Conservation (phyloP, 2,797 vertebrate genomes). For the Eutrigla gurnardus region DNA sequence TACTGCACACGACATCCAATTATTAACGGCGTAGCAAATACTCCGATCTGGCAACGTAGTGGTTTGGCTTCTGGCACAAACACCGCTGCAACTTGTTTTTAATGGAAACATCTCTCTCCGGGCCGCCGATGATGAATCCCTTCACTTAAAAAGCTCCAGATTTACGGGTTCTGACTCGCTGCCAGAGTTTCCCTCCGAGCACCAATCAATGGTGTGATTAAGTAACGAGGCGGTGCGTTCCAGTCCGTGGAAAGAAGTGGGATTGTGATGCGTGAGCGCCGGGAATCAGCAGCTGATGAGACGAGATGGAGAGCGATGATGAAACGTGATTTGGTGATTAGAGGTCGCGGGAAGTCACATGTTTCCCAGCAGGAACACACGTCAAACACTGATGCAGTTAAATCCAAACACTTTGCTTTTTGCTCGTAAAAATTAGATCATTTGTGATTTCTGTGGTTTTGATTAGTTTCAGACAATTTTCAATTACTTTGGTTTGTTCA, state of each 20-base stretch:
- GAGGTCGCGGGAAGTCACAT: neutral
- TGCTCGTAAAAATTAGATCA: neutral
- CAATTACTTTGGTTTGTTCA: neutral
- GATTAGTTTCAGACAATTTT: slow-evolving; percentile 7
- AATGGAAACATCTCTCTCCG: slow-evolving; percentile 2
- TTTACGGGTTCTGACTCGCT: neutral
- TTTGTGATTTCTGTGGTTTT: neutral
- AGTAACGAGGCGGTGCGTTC: neutral
- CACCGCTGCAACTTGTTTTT: neutral
- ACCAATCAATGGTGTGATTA: slow-evolving; percentile 19
- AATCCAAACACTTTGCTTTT: neutral
- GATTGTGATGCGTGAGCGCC: neutral
- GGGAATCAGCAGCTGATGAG: neutral
- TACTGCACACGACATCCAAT: neutral
- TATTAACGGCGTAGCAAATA: neutral
- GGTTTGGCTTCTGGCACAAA: slow-evolving; percentile 21
- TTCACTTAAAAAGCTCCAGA: neutral
- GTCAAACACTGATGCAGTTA: neutral
- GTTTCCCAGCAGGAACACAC: too few relatives aligned
- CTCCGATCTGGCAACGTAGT: neutral
- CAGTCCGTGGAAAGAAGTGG: too few relatives aligned
- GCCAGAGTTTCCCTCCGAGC: slow-evolving; percentile 7
- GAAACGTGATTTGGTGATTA: neutral
- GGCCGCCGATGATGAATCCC: neutral
- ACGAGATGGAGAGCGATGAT: neutral